A percentile compares a stretch with the other conserved stretches of the same genome.
phyloP scores from a whole-genome alignment of 2,888 invertebrate genomes.

The Phyllotreta striolata region DNA sequence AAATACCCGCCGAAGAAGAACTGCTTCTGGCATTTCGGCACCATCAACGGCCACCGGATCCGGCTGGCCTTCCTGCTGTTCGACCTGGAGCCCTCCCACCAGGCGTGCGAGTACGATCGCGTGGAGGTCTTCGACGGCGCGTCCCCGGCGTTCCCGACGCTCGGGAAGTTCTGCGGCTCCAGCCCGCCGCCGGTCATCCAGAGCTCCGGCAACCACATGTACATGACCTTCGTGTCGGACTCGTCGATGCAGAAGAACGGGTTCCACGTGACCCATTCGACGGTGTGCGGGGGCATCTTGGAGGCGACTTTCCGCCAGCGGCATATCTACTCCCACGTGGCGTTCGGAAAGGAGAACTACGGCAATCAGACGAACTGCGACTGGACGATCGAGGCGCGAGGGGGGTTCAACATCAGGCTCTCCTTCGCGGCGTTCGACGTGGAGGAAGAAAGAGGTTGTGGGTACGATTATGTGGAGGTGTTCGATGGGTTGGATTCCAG shows the following conservation, averaged over 20 bases:
- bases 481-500: conserved; percentile 88
- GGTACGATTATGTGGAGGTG: conserved; percentile 94
- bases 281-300: conserved; percentile 94
- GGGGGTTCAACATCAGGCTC: conserved; percentile 81
- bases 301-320: conserved; percentile 77
- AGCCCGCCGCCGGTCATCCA: conserved; percentile 89
- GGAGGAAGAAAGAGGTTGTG: conserved; percentile 91
- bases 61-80: conserved; percentile 93
- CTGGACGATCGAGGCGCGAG: conserved; percentile 90
- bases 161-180: conserved; percentile 86
- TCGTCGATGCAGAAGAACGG: conserved; percentile 94
- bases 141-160: conserved; percentile 80
- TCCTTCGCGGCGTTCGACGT: conserved; percentile 89
- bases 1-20: conserved; percentile 90
- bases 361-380: conserved; percentile 91
- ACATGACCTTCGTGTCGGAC: conserved; percentile 95
- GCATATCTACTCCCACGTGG: conserved; percentile 93
- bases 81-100: conserved; percentile 90
- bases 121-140: conserved; percentile 94
- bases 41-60: conserved; percentile 78
- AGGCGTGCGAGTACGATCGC: conserved; percentile 97
- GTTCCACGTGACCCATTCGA: conserved; percentile 90
- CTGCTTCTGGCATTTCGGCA: conserved; percentile 97
- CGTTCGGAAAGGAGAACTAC: conserved; percentile 91
- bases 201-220: conserved; percentile 88